These are phyloP conservation scores for Holacanthella duospinosa DNA, from an alignment of 2,888 invertebrate genomes.

Conservation along the genomic window DNA sequence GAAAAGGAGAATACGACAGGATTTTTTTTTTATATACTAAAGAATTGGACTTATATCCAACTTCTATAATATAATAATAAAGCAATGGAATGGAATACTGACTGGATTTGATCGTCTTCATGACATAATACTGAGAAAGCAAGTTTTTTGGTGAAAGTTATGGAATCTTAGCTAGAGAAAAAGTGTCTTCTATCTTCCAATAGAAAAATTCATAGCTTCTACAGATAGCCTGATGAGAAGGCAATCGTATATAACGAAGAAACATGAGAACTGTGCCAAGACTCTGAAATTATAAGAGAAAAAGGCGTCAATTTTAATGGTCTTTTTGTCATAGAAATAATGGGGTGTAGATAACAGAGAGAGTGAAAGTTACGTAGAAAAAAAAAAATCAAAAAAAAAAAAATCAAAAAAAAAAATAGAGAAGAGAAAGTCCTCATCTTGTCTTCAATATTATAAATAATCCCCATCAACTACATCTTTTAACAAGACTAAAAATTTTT, in stretches of 20 bases:
- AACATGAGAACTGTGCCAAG: not conserved
- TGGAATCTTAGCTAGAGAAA: not conserved
- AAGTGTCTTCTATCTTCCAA: not conserved
- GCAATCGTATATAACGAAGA: not conserved
- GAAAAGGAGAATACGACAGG: no score
- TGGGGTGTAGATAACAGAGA: slow-evolving; percentile 29
- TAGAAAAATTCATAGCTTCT: not conserved
- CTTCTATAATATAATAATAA: no score
- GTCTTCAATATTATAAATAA: no score
- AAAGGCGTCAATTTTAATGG: slow-evolving; percentile 34
- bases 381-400: no score
- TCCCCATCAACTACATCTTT: no score
- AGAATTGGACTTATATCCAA: no score
- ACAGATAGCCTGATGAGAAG: not conserved
- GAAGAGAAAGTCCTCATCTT: no score
- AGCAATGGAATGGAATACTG: no score
- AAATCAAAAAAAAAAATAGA: no score
- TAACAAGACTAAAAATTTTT: no score
- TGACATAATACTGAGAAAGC: not conserved
- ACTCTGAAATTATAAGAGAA: slow-evolving; percentile 8
- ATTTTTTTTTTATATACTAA: no score
- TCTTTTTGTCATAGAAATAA: slow-evolving; percentile 26
- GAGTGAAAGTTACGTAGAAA: not conserved
- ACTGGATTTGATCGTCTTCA: no score
- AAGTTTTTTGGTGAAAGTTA: slow-evolving; percentile 1